These are phyloP conservation scores for Suricata suricatta DNA, from an alignment of 2,113 vertebrate genomes.

Conservation along the genomic window DNA sequence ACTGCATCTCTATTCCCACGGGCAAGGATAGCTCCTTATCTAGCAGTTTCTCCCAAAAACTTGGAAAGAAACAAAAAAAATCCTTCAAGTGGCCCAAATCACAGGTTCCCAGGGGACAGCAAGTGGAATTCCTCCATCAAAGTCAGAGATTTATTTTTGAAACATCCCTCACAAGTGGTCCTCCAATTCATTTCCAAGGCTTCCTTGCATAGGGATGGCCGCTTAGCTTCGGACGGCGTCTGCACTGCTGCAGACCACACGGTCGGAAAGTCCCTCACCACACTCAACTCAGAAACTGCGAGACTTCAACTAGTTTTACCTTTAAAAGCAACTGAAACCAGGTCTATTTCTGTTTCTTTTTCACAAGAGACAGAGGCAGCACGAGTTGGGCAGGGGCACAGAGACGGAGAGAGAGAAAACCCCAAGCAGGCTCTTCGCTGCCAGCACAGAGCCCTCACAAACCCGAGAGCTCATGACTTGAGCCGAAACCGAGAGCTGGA, in stretches of 20 bases:
- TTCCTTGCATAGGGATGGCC: background rate
- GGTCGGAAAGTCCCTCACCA: background rate
- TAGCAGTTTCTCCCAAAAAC: background rate
- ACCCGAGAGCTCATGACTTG: no score
- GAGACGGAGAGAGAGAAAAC: no score
- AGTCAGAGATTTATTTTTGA: conserved; percentile 6
- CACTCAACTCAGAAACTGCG: background rate
- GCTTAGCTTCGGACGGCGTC: conserved; percentile 37
- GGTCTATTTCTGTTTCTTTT: background rate
- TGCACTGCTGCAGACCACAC: background rate
- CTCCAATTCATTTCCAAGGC: background rate
- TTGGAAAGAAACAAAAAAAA: conserved; percentile 21
- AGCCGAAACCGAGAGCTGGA: no score
- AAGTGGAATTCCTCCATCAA: conserved; percentile 12
- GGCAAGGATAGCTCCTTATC: background rate
- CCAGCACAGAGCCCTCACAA: no score
- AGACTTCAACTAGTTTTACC: background rate
- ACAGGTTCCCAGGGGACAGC: background rate
- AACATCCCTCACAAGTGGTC: background rate
- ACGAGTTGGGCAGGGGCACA: no score
- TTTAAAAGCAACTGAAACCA: background rate
- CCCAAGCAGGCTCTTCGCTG: no score
- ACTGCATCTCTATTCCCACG: background rate
- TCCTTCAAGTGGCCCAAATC: background rate
- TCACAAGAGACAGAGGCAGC: no score